These are phyloP conservation scores for Cettia cetti DNA, from an alignment of 2,113 vertebrate genomes.

Conservation along the genomic window DNA sequence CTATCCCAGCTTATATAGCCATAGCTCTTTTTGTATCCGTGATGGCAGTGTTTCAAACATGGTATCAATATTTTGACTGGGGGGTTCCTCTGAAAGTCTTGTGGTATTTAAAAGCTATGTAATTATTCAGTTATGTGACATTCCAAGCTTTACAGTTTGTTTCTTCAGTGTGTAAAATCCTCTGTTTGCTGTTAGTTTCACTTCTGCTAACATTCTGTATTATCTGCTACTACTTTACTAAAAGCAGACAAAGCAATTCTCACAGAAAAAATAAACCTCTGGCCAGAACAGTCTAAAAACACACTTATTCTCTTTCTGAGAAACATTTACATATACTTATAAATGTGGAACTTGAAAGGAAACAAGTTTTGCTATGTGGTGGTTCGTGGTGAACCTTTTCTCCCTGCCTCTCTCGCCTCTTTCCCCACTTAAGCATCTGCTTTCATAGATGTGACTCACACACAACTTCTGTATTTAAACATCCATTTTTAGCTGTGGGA, in stretches of 20 bases:
- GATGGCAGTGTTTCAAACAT: neutral
- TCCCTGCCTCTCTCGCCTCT: neutral
- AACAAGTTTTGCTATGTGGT: neutral
- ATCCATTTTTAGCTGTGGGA: neutral
- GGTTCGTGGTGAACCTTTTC: neutral
- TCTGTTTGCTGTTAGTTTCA: neutral
- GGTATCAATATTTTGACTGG: neutral
- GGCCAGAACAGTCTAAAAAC: neutral
- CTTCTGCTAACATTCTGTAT: neutral
- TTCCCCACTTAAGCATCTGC: neutral
- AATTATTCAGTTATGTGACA: neutral
- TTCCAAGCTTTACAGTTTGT: neutral
- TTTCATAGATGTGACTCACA: neutral
- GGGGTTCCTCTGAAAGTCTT: neutral
- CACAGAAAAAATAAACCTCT: neutral
- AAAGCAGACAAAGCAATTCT: neutral
- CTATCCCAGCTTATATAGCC: neutral
- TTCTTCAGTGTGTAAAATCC: neutral
- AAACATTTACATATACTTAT: neutral
- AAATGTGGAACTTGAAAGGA: neutral
- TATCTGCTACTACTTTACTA: neutral
- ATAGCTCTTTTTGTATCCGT: neutral
- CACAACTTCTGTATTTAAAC: neutral
- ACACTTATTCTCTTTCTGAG: neutral
- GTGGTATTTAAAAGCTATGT: neutral